Evolutionary conservation across 2,888 invertebrate species (phyloP).

Genomic region (Dicranocentrus wangi): DNA sequence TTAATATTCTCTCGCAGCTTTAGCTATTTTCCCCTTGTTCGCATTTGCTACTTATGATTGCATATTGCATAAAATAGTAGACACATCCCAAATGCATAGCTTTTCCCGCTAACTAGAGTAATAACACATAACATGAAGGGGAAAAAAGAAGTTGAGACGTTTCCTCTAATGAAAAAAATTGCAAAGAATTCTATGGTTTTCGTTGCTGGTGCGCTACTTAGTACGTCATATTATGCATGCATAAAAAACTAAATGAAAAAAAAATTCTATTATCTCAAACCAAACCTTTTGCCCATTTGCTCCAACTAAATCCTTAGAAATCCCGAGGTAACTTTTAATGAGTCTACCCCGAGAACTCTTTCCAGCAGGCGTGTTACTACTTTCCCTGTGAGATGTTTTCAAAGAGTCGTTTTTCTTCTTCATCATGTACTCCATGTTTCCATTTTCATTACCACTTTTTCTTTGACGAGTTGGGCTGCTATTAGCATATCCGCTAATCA

Average conservation of each 20-base stretch:
- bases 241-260: background rate
- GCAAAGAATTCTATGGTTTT: no score
- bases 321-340: conserved; percentile 51
- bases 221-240: background rate
- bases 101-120: background rate
- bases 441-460: conserved; percentile 5
- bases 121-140: background rate
- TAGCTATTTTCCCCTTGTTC: background rate
- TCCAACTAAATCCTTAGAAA: conserved; percentile 39
- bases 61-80: no score
- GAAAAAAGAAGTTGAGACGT: background rate
- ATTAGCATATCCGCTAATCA: conserved; percentile 33
- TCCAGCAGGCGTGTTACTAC: background rate
- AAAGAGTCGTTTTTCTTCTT: conserved; percentile 1
- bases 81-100: background rate
- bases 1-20: background rate
- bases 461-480: background rate
- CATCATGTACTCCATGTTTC: background rate
- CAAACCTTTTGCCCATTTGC: conserved; percentile 44
- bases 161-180: background rate
- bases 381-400: background rate
- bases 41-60: background rate
- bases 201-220: background rate
- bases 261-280: conserved; percentile 17
- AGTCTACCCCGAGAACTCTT: background rate